A percentile compares a stretch with the other conserved stretches of the same genome.
Conservation (phyloP, 2,888 invertebrate species). For the Erebia ligea region DNA sequence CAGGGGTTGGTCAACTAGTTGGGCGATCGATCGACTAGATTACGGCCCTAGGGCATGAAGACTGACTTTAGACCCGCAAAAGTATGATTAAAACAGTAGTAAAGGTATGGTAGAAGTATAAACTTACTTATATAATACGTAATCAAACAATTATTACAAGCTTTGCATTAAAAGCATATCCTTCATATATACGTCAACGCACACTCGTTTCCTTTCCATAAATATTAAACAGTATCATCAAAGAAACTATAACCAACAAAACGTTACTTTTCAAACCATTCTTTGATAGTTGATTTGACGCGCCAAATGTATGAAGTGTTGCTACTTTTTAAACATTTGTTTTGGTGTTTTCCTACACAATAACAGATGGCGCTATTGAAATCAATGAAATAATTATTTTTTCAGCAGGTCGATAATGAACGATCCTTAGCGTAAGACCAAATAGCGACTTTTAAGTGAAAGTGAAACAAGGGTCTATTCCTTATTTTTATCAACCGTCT, state of each 20-base stretch:
- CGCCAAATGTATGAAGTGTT: neutral
- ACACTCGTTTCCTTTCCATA: constrained; percentile 9
- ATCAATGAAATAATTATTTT: neutral
- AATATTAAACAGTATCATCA: constrained; percentile 9
- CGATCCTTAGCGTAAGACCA: constrained; percentile 1
- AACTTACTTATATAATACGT: constrained; percentile 42
- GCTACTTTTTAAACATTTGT: neutral
- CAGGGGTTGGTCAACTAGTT: too few relatives aligned
- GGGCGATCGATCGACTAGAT: too few relatives aligned
- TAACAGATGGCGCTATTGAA: constrained; percentile 16
- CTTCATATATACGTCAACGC: neutral
- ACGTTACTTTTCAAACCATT: neutral
- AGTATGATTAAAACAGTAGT: too few relatives aligned
- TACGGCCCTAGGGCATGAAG: too few relatives aligned
- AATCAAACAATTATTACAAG: constrained; percentile 5
- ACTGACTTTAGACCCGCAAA: too few relatives aligned
- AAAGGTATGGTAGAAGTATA: too few relatives aligned
- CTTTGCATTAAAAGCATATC: constrained; percentile 7
- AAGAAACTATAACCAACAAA: constrained; percentile 13
- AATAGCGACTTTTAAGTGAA: neutral
- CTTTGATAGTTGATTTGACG: neutral
- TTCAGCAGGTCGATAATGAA: neutral
- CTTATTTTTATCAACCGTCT: neutral
- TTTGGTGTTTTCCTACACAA: neutral
- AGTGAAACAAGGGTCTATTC: neutral